Evolutionary conservation across 1,140 invertebrate species (phyloP).

Genomic region (Ephestia elutella): DNA sequence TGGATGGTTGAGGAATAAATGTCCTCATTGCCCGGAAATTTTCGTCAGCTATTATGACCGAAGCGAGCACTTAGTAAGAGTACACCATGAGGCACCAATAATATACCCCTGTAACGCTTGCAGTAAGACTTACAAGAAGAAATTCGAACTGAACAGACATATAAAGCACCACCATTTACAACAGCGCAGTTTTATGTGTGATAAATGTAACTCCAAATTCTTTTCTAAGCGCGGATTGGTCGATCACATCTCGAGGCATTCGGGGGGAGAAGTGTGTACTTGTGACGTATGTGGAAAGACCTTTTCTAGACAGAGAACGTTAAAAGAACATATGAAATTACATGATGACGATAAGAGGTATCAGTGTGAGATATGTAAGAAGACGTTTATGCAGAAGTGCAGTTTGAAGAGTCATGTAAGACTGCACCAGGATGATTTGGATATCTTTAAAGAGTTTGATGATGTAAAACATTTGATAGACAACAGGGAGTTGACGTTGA

Average conservation of each 20-base stretch:
- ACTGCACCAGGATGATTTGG: constrained; percentile 69
- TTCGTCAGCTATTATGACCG: constrained; percentile 68
- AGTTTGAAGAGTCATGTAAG: constrained; percentile 70
- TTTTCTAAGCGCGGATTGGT: constrained; percentile 66
- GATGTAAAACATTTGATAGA: constrained; percentile 66
- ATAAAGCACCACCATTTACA: constrained; percentile 68
- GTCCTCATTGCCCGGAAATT: constrained; percentile 66
- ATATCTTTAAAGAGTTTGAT: constrained; percentile 69
- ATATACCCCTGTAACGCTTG: constrained; percentile 70
- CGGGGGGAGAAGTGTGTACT: constrained; percentile 64
- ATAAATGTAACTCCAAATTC: constrained; percentile 67
- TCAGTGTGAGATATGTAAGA: constrained; percentile 77
- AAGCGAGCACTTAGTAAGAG: constrained; percentile 60
- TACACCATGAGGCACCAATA: constrained; percentile 55
- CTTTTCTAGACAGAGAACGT: constrained; percentile 82
- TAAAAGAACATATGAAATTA: constrained; percentile 80
- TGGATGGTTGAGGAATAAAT: constrained; percentile 66
- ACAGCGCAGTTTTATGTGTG: constrained; percentile 63
- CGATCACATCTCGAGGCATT: constrained; percentile 57
- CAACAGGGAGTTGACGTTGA: constrained; percentile 59
- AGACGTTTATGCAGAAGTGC: constrained; percentile 76
- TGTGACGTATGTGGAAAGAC: constrained; percentile 85
- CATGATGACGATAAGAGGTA: constrained; percentile 78
- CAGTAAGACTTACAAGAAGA: constrained; percentile 64
- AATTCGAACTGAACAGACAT: constrained; percentile 61